Evolutionary conservation across 2,113 vertebrate genomes (phyloP).

Genomic region (Cathartes aura): DNA sequence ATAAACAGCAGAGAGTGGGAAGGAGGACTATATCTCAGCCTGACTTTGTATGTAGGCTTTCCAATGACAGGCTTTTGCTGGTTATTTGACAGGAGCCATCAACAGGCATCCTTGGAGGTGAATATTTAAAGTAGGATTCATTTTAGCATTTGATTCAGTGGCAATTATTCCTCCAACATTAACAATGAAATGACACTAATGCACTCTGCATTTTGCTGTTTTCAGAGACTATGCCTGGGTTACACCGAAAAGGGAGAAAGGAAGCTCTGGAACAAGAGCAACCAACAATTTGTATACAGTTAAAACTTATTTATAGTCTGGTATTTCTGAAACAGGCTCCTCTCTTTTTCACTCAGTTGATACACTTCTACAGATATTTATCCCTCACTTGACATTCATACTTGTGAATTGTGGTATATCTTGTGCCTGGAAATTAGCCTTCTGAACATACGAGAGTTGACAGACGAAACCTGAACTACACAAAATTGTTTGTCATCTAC

Average conservation of each 20-base stretch:
- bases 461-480: neutral
- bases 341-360: neutral
- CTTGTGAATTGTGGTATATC: neutral
- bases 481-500: neutral
- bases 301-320: neutral
- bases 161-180: slow-evolving; percentile 41
- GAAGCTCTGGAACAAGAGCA: neutral
- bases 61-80: slow-evolving; percentile 17
- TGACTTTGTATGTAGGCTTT: slow-evolving; percentile 1
- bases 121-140: slow-evolving; percentile 5
- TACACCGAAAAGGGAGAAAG: neutral
- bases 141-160: slow-evolving; percentile 37
- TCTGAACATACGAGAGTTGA: neutral
- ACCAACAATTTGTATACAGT: neutral
- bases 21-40: neutral
- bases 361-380: neutral
- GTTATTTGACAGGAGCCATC: slow-evolving; percentile 51
- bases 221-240: neutral
- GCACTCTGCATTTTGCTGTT: neutral
- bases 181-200: slow-evolving; percentile 5
- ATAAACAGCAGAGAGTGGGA: slow-evolving; percentile 11
- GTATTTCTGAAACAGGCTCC: neutral
- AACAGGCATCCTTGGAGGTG: slow-evolving; percentile 14
- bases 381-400: neutral
- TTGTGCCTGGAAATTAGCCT: neutral